Percentiles rank a stretch among this genome's conserved stretches.
Conservation (phyloP, 2,113 vertebrate genomes). For the Chauna torquata region DNA sequence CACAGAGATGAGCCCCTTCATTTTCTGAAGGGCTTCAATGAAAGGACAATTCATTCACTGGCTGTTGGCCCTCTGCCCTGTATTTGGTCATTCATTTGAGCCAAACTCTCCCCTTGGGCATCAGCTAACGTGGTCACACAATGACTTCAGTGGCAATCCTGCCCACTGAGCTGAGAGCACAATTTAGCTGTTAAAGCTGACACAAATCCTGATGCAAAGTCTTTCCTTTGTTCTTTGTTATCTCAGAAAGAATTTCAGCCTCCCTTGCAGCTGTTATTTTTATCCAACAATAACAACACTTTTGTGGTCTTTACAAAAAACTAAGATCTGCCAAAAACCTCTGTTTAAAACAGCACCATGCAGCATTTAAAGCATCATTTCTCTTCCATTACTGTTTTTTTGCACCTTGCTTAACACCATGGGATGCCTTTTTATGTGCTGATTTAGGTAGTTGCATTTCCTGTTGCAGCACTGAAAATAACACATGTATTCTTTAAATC, state of each 20-base stretch:
- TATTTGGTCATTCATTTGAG: background rate
- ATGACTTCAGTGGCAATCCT: background rate
- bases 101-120: background rate
- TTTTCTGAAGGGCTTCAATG: background rate
- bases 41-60: background rate
- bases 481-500: background rate
- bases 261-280: conserved; percentile 54
- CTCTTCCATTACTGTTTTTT: background rate
- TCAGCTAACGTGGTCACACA: background rate
- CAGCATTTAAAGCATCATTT: background rate
- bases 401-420: background rate
- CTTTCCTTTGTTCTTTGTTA: conserved; percentile 49
- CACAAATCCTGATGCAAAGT: conserved; percentile 23
- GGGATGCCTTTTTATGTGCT: background rate
- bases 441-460: background rate
- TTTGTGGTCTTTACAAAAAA: conserved; percentile 19
- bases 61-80: background rate
- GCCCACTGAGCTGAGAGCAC: conserved; percentile 15
- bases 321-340: background rate
- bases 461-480: background rate
- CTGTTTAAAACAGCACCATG: background rate
- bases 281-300: conserved; percentile 25
- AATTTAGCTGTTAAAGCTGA: conserved; percentile 37
- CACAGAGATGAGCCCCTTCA: background rate
- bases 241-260: conserved; percentile 23